Percentiles rank a stretch among this genome's conserved stretches.
Conservation (phyloP, 2,888 invertebrate species). For the Lepidocyrtinus sp. region DNA sequence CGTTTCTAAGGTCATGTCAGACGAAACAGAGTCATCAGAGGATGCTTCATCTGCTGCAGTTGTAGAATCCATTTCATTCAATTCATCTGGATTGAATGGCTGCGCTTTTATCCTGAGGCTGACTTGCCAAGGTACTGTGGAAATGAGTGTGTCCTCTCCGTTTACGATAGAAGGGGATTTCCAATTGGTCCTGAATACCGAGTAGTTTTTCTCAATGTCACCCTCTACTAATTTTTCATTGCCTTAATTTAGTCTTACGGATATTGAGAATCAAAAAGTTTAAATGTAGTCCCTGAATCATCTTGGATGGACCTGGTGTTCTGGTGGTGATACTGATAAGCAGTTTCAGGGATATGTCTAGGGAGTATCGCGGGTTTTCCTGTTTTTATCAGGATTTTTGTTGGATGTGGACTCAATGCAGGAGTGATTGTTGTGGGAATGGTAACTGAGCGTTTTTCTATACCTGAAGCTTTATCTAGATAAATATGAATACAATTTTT, state of each 20-base stretch:
- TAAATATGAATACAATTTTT: too few relatives aligned
- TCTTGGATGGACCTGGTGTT: neutral
- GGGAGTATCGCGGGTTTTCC: slow-evolving; percentile 26
- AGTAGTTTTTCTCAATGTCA: too few relatives aligned
- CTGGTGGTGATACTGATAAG: neutral
- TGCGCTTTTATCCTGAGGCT: slow-evolving; percentile 57
- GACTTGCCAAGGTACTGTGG: slow-evolving; percentile 67
- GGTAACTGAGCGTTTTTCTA: slow-evolving; percentile 28
- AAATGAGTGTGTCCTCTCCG: slow-evolving; percentile 61
- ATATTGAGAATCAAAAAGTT: slow-evolving; percentile 23
- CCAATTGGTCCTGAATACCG: slow-evolving; percentile 13
- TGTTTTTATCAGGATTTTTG: slow-evolving; percentile 50
- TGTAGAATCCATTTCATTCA: neutral
- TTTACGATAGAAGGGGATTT: slow-evolving; percentile 61
- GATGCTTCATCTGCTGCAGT: neutral
- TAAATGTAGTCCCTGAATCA: slow-evolving; percentile 25
- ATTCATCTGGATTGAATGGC: neutral
- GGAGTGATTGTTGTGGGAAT: neutral
- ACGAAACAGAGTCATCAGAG: neutral
- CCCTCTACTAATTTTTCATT: too few relatives aligned
- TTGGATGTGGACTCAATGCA: slow-evolving; percentile 16
- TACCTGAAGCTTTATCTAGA: slow-evolving; percentile 34
- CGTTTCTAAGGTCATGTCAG: slow-evolving; percentile 32
- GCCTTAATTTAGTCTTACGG: slow-evolving; percentile 28
- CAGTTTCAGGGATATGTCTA: neutral